These are phyloP conservation scores for Cavia porcellus DNA, from an alignment of 2,113 vertebrate genomes.

Conservation along the genomic window DNA sequence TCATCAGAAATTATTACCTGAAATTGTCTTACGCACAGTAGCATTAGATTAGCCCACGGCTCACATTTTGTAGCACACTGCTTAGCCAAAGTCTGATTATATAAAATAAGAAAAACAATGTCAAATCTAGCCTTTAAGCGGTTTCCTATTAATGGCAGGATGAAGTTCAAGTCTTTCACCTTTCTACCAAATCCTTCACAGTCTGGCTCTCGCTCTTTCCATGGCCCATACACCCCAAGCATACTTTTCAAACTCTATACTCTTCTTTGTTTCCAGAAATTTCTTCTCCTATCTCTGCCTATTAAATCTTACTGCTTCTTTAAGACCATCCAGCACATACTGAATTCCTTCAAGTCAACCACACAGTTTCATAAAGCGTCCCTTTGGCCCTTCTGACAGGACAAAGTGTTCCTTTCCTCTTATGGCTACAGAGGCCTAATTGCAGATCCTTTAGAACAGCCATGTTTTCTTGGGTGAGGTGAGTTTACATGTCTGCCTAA, in stretches of 20 bases:
- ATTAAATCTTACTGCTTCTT: neutral
- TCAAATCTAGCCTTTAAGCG: neutral
- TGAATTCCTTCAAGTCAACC: neutral
- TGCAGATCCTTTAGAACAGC: accelerated
- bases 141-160: neutral
- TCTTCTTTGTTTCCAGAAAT: neutral
- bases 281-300: neutral
- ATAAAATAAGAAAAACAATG: neutral
- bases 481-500: neutral
- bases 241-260: neutral
- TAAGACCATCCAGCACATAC: neutral
- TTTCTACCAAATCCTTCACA: neutral
- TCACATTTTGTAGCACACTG: neutral
- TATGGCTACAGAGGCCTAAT: neutral
- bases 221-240: neutral
- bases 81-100: neutral
- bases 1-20: conserved; percentile 9
- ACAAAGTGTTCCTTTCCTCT: neutral
- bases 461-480: neutral
- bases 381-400: neutral
- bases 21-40: neutral
- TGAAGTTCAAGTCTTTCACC: neutral
- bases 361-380: neutral
- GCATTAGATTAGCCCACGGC: neutral
- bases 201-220: neutral